phyloP scores from a whole-genome alignment of 2,113 vertebrate genomes.

The Cyrtonyx montezumae region DNA sequence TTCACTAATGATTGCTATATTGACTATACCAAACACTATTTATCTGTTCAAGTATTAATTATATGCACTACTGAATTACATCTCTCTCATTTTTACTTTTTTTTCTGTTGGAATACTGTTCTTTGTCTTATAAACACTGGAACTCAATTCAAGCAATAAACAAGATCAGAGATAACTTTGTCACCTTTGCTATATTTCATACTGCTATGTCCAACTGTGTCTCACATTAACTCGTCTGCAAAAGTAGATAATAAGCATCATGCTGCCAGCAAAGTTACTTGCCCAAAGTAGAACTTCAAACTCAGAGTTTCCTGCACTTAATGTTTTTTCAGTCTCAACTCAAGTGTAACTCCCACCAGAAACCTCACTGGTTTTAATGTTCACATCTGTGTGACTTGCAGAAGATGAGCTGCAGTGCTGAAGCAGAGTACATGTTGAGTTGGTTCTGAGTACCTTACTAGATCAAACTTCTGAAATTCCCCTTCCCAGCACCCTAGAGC shows the following conservation, averaged over 20 bases:
- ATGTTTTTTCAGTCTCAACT: background rate
- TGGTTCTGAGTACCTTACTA: background rate
- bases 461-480: background rate
- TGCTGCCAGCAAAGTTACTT: background rate
- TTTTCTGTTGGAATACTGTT: conserved; percentile 14
- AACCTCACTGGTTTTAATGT: background rate
- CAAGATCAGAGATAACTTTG: conserved; percentile 52
- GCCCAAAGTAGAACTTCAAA: background rate
- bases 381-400: fast-evolving
- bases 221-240: background rate
- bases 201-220: background rate
- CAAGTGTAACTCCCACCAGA: background rate
- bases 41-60: conserved; percentile 70
- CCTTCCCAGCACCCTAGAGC: background rate
- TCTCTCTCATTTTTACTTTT: background rate
- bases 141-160: conserved; percentile 59
- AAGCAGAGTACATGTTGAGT: background rate
- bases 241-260: background rate
- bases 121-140: conserved; percentile 44
- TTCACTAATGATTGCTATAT: conserved; percentile 70
- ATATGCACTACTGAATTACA: conserved; percentile 39
- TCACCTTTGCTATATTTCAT: conserved; percentile 60
- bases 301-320: background rate
- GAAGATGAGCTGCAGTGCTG: background rate
- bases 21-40: conserved; percentile 63